These are phyloP conservation scores for Physeter macrocephalus DNA, from an alignment of 2,113 vertebrate genomes.

Conservation along the genomic window DNA sequence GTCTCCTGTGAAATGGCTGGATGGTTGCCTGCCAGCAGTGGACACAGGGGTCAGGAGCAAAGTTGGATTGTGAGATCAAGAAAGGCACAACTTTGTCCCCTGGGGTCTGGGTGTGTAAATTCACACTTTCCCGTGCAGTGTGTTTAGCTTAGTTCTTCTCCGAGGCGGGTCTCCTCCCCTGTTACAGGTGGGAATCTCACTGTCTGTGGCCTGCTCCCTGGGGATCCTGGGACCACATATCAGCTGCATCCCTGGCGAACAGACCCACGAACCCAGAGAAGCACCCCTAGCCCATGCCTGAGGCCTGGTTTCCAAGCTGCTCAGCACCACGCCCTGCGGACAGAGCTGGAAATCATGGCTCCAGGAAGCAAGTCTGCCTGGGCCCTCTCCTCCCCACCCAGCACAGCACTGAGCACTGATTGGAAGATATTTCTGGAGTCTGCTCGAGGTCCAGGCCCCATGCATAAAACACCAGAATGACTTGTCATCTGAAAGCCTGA, in stretches of 20 bases:
- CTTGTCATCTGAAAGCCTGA: conserved; percentile 8
- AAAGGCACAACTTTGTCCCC: neutral
- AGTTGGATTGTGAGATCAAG: neutral
- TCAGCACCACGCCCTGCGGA: neutral
- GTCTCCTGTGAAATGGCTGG: neutral
- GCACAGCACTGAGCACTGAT: neutral
- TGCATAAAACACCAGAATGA: neutral
- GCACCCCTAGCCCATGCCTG: neutral
- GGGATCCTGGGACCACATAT: neutral
- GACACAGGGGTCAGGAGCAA: neutral
- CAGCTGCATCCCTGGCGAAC: neutral
- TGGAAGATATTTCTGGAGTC: neutral
- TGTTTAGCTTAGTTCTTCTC: neutral
- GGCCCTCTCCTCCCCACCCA: neutral
- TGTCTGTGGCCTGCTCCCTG: neutral
- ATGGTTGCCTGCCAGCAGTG: neutral
- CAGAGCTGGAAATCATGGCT: conserved; percentile 1
- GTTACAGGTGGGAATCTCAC: neutral
- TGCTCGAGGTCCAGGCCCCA: neutral
- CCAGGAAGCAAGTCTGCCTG: neutral
- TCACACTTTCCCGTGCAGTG: neutral
- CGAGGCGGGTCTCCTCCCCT: neutral
- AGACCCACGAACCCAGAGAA: neutral
- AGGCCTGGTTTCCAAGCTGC: neutral
- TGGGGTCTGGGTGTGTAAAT: neutral